phyloP scores from a whole-genome alignment of 1,140 invertebrate species.

The Drosophila navojoa region DNA sequence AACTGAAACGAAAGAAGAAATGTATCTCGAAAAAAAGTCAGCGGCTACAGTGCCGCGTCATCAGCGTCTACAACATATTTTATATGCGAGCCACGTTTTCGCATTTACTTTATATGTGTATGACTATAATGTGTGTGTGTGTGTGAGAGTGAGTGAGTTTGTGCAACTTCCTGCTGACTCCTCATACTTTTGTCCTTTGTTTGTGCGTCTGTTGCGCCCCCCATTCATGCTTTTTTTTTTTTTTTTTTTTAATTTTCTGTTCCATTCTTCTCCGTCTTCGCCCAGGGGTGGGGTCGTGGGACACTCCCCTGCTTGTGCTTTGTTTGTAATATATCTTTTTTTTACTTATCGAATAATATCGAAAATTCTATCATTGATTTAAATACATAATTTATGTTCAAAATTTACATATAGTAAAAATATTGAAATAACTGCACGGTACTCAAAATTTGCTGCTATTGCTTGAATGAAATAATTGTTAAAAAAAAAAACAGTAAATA shows the following conservation, averaged over 20 bases:
- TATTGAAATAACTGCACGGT: no score
- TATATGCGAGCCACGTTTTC: constrained; percentile 73
- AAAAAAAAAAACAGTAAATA: constrained; percentile 2
- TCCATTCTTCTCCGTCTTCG: background rate
- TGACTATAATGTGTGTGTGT: background rate
- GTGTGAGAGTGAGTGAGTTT: constrained; percentile 27
- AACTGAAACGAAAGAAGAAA: constrained; percentile 48
- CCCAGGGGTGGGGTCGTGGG: constrained; percentile 27
- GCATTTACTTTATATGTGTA: constrained; percentile 43
- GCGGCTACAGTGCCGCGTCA: constrained; percentile 68
- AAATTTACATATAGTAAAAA: no score
- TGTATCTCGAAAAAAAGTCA: constrained; percentile 53
- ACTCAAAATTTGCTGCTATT: no score
- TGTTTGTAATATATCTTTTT: constrained; percentile 14
- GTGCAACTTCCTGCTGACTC: constrained; percentile 73
- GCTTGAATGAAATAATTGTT: background rate
- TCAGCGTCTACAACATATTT: constrained; percentile 49
- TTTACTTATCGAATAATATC: constrained; percentile 14
- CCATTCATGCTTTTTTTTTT: constrained; percentile 33
- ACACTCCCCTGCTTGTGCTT: constrained; percentile 63
- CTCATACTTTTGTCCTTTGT: constrained; percentile 55
- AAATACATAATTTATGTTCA: background rate
- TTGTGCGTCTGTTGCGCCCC: constrained; percentile 58
- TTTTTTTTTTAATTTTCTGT: background rate
- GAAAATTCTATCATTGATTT: background rate